phyloP scores from a whole-genome alignment of 2,113 vertebrate genomes.

The Petrocephalus microphthalmus region DNA sequence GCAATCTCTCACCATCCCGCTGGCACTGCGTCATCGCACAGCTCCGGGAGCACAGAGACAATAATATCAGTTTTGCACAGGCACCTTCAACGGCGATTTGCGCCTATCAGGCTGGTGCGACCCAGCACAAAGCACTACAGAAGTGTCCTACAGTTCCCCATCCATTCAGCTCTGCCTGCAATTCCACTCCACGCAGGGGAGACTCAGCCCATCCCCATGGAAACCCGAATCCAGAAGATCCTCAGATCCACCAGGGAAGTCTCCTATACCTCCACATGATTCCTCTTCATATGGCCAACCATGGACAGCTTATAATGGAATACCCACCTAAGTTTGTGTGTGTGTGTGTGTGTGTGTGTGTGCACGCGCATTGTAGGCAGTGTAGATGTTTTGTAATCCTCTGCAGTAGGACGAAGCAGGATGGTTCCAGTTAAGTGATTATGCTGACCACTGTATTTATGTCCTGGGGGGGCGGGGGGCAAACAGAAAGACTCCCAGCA shows the following conservation, averaged over 20 bases:
- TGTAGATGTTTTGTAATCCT: background rate
- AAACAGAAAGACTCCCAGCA: background rate
- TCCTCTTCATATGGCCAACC: background rate
- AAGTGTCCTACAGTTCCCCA: background rate
- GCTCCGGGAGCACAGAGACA: background rate
- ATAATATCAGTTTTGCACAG: slow-evolving; percentile 2
- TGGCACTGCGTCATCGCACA: background rate
- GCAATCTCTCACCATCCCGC: background rate
- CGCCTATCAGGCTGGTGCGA: background rate
- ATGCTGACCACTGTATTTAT: slow-evolving; percentile 4
- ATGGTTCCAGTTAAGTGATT: background rate
- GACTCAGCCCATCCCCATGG: background rate
- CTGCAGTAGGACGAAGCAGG: background rate
- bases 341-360: background rate
- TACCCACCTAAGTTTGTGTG: background rate
- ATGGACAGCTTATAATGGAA: background rate
- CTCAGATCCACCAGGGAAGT: background rate
- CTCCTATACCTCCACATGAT: background rate
- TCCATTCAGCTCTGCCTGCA: background rate
- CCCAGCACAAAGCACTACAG: background rate
- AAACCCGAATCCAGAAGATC: background rate
- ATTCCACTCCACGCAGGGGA: background rate
- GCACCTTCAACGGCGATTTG: background rate
- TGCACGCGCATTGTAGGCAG: background rate
- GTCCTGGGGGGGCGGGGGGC: background rate